Percentiles rank a stretch among this genome's conserved stretches.
These are phyloP conservation scores for Andrena cerasifolii DNA, from an alignment of 1,140 invertebrate genomes.

Conservation along the genomic window DNA sequence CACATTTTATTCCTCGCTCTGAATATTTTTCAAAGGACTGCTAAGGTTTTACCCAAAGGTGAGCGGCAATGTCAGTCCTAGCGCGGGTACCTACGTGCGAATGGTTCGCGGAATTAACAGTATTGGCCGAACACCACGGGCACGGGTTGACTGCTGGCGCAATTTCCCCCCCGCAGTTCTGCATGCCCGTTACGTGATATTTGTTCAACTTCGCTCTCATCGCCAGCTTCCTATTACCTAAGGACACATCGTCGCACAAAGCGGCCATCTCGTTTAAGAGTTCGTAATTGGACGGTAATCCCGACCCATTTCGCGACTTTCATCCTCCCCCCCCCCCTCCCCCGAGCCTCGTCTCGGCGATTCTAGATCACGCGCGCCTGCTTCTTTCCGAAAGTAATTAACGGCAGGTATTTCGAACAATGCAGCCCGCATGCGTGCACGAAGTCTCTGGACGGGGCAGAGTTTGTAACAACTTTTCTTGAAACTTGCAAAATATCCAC, in stretches of 20 bases:
- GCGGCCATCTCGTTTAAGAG: slow-evolving; percentile 29
- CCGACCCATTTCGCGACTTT: slow-evolving; percentile 4
- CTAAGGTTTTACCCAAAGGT: too few species aligned
- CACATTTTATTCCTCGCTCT: too few species aligned
- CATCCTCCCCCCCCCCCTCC: not conserved
- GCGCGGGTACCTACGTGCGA: not conserved
- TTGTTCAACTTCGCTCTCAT: slow-evolving; percentile 11
- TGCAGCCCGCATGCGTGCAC: not conserved
- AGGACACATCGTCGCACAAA: slow-evolving; percentile 7
- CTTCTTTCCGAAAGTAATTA: not conserved
- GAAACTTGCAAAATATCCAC: slow-evolving; percentile 4
- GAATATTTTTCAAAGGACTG: too few species aligned
- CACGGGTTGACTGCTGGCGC: not conserved
- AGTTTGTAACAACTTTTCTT: not conserved
- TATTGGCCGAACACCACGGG: not conserved
- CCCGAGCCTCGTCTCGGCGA: not conserved
- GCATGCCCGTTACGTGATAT: slow-evolving; percentile 6
- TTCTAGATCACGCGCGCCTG: not conserved
- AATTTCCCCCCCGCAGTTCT: slow-evolving; percentile 10
- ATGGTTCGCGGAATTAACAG: not conserved
- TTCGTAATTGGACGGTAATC: slow-evolving; percentile 52
- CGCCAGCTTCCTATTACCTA: slow-evolving; percentile 15
- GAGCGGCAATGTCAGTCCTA: too few species aligned
- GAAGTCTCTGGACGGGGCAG: not conserved
- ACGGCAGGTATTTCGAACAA: not conserved